Evolutionary conservation across 1,140 invertebrate species (phyloP).

Genomic region (Procambarus clarkii): DNA sequence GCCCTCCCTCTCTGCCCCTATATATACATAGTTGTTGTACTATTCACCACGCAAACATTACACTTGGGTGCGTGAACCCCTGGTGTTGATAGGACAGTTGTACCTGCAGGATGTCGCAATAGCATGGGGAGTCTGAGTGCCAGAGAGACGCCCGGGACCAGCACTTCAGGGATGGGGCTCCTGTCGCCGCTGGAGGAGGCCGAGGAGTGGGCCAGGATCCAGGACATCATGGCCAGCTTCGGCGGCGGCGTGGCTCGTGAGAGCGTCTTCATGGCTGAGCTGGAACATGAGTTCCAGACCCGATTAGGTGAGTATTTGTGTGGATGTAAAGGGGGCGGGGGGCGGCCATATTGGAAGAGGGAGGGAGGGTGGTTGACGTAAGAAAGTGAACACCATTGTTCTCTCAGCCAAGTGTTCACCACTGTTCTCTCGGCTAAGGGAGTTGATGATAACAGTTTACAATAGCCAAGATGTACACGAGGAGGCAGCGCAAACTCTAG

Average conservation of each 20-base stretch:
- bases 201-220: constrained; percentile 96
- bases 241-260: constrained; percentile 82
- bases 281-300: constrained; percentile 88
- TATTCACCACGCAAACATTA: too few species aligned
- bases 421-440: too few species aligned
- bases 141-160: background rate
- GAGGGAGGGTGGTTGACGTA: too few species aligned
- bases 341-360: too few species aligned
- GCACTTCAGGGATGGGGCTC: constrained; percentile 19
- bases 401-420: too few species aligned
- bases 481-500: too few species aligned
- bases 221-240: constrained; percentile 94
- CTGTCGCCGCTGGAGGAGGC: constrained; percentile 84
- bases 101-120: constrained; percentile 49
- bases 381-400: too few species aligned
- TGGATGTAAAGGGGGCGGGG: too few species aligned
- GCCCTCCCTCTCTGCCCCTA: too few species aligned
- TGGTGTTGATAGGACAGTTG: background rate
- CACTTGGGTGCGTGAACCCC: too few species aligned
- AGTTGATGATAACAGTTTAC: too few species aligned
- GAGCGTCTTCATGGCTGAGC: constrained; percentile 88
- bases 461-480: too few species aligned
- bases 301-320: constrained; percentile 78
- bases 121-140: constrained; percentile 34
- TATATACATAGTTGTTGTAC: background rate